Conservation (phyloP, 2,797 vertebrate species). For the Notoglanidium macrostoma region DNA sequence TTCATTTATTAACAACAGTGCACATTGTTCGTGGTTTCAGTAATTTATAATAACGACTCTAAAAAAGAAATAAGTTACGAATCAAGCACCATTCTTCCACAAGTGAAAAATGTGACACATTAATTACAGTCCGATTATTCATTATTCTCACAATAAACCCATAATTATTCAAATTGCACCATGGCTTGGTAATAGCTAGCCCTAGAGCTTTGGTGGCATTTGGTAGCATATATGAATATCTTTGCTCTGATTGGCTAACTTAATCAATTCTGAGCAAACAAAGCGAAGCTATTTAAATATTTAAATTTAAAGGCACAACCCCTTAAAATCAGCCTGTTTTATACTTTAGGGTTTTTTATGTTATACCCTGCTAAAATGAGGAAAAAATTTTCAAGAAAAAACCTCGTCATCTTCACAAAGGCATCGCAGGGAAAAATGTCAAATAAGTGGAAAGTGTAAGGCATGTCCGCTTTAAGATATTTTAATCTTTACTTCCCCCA, state of each 20-base stretch:
- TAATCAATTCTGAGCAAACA: too few relatives aligned
- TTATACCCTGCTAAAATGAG: too few relatives aligned
- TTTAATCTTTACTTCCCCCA: not conserved
- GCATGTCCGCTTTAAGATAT: not conserved
- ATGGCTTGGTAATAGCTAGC: not conserved
- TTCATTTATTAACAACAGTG: not conserved
- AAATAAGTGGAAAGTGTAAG: too few relatives aligned
- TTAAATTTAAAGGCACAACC: too few relatives aligned
- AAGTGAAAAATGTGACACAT: not conserved
- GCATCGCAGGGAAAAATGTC: too few relatives aligned
- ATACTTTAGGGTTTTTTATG: too few relatives aligned
- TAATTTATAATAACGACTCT: not conserved
- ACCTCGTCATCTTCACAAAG: too few relatives aligned
- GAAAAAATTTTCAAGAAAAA: too few relatives aligned
- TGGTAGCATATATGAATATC: not conserved
- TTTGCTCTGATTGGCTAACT: too few relatives aligned
- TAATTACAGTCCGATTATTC: not conserved
- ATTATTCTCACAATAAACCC: not conserved
- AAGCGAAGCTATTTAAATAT: too few relatives aligned
- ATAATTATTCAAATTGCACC: conserved; percentile 18
- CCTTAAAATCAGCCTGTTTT: too few relatives aligned
- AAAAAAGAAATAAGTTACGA: not conserved
- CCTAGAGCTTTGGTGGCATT: not conserved
- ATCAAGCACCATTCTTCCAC: not conserved
- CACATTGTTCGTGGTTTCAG: not conserved